phyloP scores from a whole-genome alignment of 2,888 invertebrate genomes.

The Athalia cordata region DNA sequence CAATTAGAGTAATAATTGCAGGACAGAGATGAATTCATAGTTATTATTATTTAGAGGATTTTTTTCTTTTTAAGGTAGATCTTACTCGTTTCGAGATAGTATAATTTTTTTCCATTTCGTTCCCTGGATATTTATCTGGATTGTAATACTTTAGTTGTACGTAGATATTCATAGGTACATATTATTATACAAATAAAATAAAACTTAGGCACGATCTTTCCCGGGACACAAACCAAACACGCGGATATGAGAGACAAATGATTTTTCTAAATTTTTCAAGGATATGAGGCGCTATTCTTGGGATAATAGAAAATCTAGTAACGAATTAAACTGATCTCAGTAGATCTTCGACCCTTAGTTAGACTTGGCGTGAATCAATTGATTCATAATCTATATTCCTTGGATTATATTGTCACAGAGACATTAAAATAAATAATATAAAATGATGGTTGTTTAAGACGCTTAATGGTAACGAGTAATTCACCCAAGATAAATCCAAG shows the following conservation, averaged over 20 bases:
- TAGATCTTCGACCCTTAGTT: conserved; percentile 41
- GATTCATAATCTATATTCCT: conserved; percentile 34
- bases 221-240: conserved; percentile 23
- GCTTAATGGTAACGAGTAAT: conserved; percentile 22
- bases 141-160: conserved; percentile 3
- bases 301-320: conserved; percentile 33
- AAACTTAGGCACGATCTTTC: conserved; percentile 27
- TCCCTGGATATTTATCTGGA: conserved; percentile 17
- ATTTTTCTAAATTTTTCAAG: conserved; percentile 38
- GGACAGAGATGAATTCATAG: conserved; percentile 19
- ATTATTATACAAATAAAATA: conserved; percentile 16
- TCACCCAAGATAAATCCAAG: conserved; percentile 22
- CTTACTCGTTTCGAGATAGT: not conserved
- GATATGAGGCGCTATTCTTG: conserved; percentile 22
- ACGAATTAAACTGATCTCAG: conserved; percentile 42
- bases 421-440: conserved; percentile 27
- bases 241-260: conserved; percentile 1
- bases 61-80: conserved; percentile 21
- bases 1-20: not conserved
- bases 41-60: not conserved
- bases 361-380: conserved; percentile 35
- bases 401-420: conserved; percentile 18
- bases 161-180: not conserved
- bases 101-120: not conserved
- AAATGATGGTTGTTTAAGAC: conserved; percentile 18